Percentiles rank a stretch among this genome's conserved stretches.
Evolutionary conservation across 2,113 vertebrate species (phyloP).

Genomic region (Marmota flaviventris): DNA sequence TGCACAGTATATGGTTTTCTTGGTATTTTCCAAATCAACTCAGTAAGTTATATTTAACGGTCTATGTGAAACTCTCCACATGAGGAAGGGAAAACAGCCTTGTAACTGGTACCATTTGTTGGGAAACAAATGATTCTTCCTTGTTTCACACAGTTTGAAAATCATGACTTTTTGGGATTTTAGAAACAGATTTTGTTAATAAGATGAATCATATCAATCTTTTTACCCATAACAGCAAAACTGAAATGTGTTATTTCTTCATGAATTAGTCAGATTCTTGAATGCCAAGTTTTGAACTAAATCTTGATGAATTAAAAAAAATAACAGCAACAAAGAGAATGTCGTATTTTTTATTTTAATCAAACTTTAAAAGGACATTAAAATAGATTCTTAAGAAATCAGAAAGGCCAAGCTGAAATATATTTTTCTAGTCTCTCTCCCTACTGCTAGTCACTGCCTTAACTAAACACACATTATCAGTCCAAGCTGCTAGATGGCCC

Average conservation of each 20-base stretch:
- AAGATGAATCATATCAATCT: slow-evolving; percentile 62
- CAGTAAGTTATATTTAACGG: slow-evolving; percentile 70
- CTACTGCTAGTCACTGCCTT: neutral
- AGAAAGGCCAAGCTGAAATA: neutral
- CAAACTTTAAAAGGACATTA: neutral
- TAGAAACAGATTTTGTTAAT: slow-evolving; percentile 59
- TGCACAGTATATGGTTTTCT: slow-evolving; percentile 61
- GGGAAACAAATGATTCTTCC: slow-evolving; percentile 61
- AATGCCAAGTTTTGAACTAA: slow-evolving; percentile 51
- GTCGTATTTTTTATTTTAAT: neutral
- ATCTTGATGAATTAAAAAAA: slow-evolving; percentile 23
- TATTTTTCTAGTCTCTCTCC: slow-evolving; percentile 2
- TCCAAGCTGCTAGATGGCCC: too few species aligned
- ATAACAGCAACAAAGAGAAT: neutral
- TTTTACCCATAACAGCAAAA: slow-evolving; percentile 8
- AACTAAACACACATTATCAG: neutral
- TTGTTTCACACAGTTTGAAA: slow-evolving; percentile 65
- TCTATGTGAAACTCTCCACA: slow-evolving; percentile 62
- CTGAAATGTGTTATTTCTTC: slow-evolving; percentile 55
- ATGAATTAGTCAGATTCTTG: slow-evolving; percentile 45
- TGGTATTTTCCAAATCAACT: slow-evolving; percentile 74
- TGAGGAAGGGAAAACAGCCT: slow-evolving; percentile 66
- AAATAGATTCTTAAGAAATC: slow-evolving; percentile 12
- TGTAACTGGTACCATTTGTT: slow-evolving; percentile 65
- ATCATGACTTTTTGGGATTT: slow-evolving; percentile 55